Base-by-base conservation (phyloP, 2,888 invertebrate species). In the Copidosoma aretas region DNA sequence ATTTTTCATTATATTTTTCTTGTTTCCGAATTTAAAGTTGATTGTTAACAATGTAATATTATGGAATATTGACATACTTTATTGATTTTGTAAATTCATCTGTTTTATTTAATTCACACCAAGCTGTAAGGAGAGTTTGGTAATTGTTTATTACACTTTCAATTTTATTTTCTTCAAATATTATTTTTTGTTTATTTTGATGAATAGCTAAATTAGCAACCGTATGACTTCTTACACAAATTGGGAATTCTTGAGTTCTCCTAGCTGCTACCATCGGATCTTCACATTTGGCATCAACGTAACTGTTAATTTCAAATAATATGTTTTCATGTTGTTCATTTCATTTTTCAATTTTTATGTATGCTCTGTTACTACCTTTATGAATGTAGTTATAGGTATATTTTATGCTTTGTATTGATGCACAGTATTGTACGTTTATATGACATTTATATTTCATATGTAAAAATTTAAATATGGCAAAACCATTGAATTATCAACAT, bases 151-250 rank as follows among this genome's bases (percentile, higher is more conserved):
- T 39, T 70, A 61, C 19, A 8, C 32, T 41, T n/a, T 46, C 62
- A 43, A n/a, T 62, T 43, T 65, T 51, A 66, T 65, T 62, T 63
- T 71, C 68, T 62, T 65, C 51, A 63, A 68, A 71, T 60, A 66
- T 32, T 10, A 71, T 3, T 19, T 22, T 4, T 25, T 56, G 56
- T 56, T 56, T 24, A 25, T 56, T 56, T 56, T 56, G 17, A 2
- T 24, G 24, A 32, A 32, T 8, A 32, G 32, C 32, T 32, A 3
- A 8, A 32, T 32, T 3, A 32, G 8, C 25, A 25, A 56, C 15
- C 10, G 24, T 56, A 14, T 56, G 24, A 56, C 56, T 56, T 56
- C 56, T 56, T 14, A 24, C 25, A 56, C 56, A 56, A 19, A 56
- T 17, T 56, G 24, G 32, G 17, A 25, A 56, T 56, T 56, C 32